A percentile compares a stretch with the other conserved stretches of the same genome.
phyloP scores from a whole-genome alignment of 1,140 invertebrate genomes.

The Drosophila kanapiae region DNA sequence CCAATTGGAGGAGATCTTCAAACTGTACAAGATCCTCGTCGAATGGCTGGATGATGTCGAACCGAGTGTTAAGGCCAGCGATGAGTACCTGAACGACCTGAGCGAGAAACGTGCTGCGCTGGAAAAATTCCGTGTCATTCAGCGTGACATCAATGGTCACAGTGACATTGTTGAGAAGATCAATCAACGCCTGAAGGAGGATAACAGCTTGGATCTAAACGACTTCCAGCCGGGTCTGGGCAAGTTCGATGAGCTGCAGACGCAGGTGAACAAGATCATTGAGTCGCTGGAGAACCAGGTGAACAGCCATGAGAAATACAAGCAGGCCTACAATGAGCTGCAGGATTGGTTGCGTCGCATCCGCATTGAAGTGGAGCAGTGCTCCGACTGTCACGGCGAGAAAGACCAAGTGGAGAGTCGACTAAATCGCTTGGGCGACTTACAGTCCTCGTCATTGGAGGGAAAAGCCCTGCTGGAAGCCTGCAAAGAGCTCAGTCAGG shows the following conservation, averaged over 20 bases:
- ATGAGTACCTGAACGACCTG: conserved; percentile 92
- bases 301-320: conserved; percentile 94
- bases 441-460: conserved; percentile 89
- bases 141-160: conserved; percentile 92
- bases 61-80: conserved; percentile 91
- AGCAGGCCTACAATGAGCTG: conserved; percentile 92
- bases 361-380: conserved; percentile 93
- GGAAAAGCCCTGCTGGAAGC: conserved; percentile 91
- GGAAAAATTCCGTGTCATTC: conserved; percentile 92
- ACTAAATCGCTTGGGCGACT: conserved; percentile 89
- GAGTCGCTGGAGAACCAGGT: conserved; percentile 93
- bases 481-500: conserved; percentile 91
- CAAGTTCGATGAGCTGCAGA: conserved; percentile 90
- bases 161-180: conserved; percentile 91
- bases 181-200: conserved; percentile 89
- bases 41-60: conserved; percentile 96
- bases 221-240: conserved; percentile 90
- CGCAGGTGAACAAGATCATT: conserved; percentile 88
- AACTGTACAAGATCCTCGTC: conserved; percentile 90
- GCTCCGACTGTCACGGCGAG: conserved; percentile 93
- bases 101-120: conserved; percentile 95
- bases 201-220: conserved; percentile 88
- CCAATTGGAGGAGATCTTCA: conserved; percentile 94
- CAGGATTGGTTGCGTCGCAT: conserved; percentile 95
- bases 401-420: conserved; percentile 91